Conservation (phyloP, 2,797 vertebrate genomes). For the Lemur catta region DNA sequence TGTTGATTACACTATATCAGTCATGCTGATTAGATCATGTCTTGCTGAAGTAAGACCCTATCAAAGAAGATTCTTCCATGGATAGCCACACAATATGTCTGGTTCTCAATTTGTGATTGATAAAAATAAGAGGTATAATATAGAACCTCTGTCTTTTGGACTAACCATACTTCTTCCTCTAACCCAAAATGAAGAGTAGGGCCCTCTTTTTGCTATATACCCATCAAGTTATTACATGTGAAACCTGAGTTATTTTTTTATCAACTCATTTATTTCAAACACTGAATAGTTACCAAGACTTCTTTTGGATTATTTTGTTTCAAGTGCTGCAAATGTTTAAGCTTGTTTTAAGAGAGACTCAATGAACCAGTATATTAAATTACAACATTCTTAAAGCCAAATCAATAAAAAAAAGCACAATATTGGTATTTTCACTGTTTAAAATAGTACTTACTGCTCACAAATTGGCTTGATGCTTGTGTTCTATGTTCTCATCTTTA, state of each 20-base stretch:
- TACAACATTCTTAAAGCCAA: not conserved
- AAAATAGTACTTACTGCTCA: not conserved
- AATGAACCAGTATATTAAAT: not conserved
- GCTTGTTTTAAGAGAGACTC: not conserved
- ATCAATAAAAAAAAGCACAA: not conserved
- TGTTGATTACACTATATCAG: not conserved
- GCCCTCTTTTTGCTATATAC: not conserved
- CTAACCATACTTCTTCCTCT: not conserved
- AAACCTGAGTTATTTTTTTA: not conserved
- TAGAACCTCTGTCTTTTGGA: not conserved
- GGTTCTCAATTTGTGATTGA: not conserved
- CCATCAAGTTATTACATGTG: not conserved
- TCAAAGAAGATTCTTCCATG: not conserved
- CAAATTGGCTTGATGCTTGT: not conserved
- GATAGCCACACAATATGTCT: not conserved
- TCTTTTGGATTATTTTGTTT: not conserved
- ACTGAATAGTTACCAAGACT: not conserved
- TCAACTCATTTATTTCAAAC: not conserved
- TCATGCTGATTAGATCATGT: not conserved
- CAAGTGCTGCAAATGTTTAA: not conserved
- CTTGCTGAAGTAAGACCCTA: not conserved
- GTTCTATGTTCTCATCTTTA: not conserved
- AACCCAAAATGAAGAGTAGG: not conserved
- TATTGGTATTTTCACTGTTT: not conserved
- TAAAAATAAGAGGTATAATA: not conserved